Evolutionary conservation across 2,888 invertebrate genomes (phyloP).

Genomic region (Troides aeacus): DNA sequence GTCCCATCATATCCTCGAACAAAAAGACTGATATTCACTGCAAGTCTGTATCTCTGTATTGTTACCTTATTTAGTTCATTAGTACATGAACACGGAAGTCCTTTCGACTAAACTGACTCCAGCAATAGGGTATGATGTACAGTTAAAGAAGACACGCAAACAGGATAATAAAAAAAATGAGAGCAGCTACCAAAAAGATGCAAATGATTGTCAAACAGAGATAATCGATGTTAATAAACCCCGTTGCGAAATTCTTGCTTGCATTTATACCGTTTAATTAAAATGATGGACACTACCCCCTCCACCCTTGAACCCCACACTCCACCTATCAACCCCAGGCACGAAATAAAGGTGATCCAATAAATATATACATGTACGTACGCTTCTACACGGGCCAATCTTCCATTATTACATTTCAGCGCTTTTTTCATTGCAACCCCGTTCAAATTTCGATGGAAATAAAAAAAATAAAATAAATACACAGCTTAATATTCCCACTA

Average conservation of each 20-base stretch:
- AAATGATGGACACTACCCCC: conserved; percentile 5
- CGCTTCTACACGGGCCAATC: neutral
- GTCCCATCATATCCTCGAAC: too few relatives aligned
- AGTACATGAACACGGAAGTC: too few relatives aligned
- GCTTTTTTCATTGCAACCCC: too few relatives aligned
- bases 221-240: neutral
- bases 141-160: neutral
- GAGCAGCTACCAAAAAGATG: too few relatives aligned
- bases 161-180: neutral
- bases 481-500: too few relatives aligned
- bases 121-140: too few relatives aligned
- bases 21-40: too few relatives aligned
- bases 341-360: conserved; percentile 20
- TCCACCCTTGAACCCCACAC: neutral
- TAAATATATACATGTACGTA: neutral
- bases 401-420: conserved; percentile 11
- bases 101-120: too few relatives aligned
- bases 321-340: neutral
- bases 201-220: neutral
- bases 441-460: too few relatives aligned
- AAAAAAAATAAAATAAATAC: too few relatives aligned
- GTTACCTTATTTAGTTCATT: too few relatives aligned
- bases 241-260: conserved; percentile 2
- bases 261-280: conserved; percentile 23
- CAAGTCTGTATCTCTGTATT: too few relatives aligned